These are phyloP conservation scores for Spodoptera frugiperda DNA, from an alignment of 1,140 invertebrate genomes.

Conservation along the genomic window DNA sequence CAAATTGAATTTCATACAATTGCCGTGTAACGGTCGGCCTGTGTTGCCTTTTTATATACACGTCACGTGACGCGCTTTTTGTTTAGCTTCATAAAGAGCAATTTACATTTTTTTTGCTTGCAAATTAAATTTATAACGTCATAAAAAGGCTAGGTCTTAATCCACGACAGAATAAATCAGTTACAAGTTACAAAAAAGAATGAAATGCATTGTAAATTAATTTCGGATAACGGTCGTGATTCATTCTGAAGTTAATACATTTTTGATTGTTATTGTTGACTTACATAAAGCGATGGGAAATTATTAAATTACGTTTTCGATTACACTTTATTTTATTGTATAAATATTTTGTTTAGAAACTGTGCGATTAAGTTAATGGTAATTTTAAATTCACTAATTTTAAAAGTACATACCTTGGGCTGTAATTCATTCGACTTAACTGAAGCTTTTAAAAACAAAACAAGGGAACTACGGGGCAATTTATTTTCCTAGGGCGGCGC, in stretches of 20 bases:
- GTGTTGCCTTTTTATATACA: slow-evolving; percentile 48
- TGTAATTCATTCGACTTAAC: slow-evolving; percentile 63
- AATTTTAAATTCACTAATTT: neutral
- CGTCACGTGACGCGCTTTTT: slow-evolving; percentile 36
- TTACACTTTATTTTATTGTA: neutral
- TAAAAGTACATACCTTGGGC: slow-evolving; percentile 32
- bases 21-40: slow-evolving; percentile 55
- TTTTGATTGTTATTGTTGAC: slow-evolving; percentile 22
- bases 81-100: slow-evolving; percentile 42
- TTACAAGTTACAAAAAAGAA: slow-evolving; percentile 12
- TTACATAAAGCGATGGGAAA: slow-evolving; percentile 24
- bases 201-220: slow-evolving; percentile 18
- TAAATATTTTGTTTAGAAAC: neutral
- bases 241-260: slow-evolving; percentile 24
- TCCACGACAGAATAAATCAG: slow-evolving; percentile 29
- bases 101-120: slow-evolving; percentile 30
- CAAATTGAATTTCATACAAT: slow-evolving; percentile 78
- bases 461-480: slow-evolving; percentile 73
- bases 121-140: slow-evolving; percentile 49
- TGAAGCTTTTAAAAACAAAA: slow-evolving; percentile 73
- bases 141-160: slow-evolving; percentile 36
- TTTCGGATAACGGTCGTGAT: slow-evolving; percentile 19
- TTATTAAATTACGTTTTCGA: neutral
- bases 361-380: neutral
- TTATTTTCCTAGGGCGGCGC: slow-evolving; percentile 78